phyloP scores from a whole-genome alignment of 2,797 vertebrate genomes.

The Chiloscyllium punctatum region DNA sequence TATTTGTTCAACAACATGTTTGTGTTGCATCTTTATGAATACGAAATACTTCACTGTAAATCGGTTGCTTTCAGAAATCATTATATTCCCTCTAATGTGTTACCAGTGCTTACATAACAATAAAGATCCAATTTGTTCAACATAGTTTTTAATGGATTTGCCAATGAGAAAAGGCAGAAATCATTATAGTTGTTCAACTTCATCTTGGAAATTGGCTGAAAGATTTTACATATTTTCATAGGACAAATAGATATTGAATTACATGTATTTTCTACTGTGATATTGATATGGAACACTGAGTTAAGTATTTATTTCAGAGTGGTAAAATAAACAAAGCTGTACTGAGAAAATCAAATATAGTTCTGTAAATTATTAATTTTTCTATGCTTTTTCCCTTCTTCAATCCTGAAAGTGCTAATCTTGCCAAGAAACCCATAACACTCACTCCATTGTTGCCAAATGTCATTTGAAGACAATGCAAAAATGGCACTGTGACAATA shows the following conservation, averaged over 20 bases:
- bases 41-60: not conserved
- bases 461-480: not conserved
- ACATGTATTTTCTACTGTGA: not conserved
- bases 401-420: not conserved
- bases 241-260: not conserved
- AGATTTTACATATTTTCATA: not conserved
- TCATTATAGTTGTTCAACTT: not conserved
- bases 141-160: not conserved
- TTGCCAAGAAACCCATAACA: not conserved
- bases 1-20: not conserved
- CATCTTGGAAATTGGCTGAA: not conserved
- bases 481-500: not conserved
- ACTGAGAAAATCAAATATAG: not conserved
- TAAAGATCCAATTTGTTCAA: not conserved
- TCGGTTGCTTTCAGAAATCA: not conserved
- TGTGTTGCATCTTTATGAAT: not conserved
- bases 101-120: not conserved
- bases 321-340: not conserved
- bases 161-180: not conserved
- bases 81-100: not conserved
- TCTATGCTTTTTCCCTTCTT: not conserved
- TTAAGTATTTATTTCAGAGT: not conserved
- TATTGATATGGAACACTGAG: slow-evolving; percentile 3
- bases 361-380: not conserved
- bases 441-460: not conserved